Evolutionary conservation across 2,888 invertebrate species (phyloP).

Genomic region (Halictus ligatus): DNA sequence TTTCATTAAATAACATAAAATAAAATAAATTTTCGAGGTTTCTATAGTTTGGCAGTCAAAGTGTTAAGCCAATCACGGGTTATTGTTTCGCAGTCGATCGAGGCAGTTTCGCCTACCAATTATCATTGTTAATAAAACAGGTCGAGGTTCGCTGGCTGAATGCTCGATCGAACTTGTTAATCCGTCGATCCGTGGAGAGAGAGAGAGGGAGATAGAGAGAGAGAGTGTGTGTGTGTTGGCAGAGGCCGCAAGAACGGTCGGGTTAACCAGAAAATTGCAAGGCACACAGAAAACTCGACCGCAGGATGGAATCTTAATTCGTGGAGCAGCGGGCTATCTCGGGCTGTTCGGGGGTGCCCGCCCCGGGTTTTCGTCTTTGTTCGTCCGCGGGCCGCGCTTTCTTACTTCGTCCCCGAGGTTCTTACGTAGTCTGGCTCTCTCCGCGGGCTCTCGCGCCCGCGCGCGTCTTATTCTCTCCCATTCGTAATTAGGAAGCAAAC

Average conservation of each 20-base stretch:
- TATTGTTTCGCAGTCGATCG: background rate
- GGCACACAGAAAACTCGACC: slow-evolving; percentile 76
- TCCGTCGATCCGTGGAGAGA: background rate
- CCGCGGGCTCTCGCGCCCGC: slow-evolving; percentile 22
- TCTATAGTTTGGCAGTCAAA: too few relatives aligned
- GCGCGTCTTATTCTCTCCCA: slow-evolving; percentile 71
- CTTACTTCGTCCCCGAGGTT: slow-evolving; percentile 46
- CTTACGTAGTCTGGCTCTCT: slow-evolving; percentile 17
- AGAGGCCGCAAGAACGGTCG: slow-evolving; percentile 44
- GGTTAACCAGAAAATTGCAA: slow-evolving; percentile 79
- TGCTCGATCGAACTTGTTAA: background rate
- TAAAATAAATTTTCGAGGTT: too few relatives aligned
- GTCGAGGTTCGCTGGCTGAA: background rate
- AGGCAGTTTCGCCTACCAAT: background rate
- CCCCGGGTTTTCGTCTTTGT: slow-evolving; percentile 58
- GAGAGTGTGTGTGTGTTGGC: background rate
- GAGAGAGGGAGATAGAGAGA: too few relatives aligned
- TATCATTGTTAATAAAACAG: background rate
- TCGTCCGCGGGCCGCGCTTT: slow-evolving; percentile 10
- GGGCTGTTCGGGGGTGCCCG: slow-evolving; percentile 51
- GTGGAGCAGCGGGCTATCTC: slow-evolving; percentile 49
- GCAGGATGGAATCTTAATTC: slow-evolving; percentile 80
- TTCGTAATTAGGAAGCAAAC: slow-evolving; percentile 81
- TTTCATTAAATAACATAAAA: too few relatives aligned
- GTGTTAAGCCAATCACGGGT: background rate